Conservation (phyloP, 2,888 invertebrate genomes). For the Pollenia angustigena region DNA sequence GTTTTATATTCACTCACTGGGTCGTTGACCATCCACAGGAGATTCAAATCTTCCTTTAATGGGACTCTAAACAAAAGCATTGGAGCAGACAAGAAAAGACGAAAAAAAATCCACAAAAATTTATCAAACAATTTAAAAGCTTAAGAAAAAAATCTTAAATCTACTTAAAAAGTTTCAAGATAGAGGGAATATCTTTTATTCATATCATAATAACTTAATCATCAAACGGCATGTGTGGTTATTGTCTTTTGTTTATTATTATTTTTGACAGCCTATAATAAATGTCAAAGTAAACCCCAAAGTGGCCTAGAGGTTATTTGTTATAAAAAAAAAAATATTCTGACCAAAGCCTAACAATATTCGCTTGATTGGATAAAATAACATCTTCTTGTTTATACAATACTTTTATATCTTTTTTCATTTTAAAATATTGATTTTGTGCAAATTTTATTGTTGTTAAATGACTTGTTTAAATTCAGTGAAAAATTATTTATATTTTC, state of each 20-base stretch:
- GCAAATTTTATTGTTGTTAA: no score
- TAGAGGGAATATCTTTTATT: not conserved
- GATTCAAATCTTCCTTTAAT: conserved; percentile 22
- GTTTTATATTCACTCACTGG: not conserved
- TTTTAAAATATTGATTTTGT: no score
- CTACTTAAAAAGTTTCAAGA: not conserved
- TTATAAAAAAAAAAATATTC: not conserved
- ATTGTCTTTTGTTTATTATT: not conserved
- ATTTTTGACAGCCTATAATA: conserved; percentile 4
- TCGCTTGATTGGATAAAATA: no score
- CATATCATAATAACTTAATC: no score
- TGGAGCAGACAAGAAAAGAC: not conserved
- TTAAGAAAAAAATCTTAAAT: conserved; percentile 2
- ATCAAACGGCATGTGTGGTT: conserved; percentile 23
- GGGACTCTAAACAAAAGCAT: not conserved
- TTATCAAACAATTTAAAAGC: not conserved
- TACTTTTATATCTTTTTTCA: no score
- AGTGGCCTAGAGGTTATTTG: conserved; percentile 12
- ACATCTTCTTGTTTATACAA: no score
- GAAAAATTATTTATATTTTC: no score
- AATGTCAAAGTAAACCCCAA: conserved; percentile 13
- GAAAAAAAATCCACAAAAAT: not conserved
- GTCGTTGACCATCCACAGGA: not conserved
- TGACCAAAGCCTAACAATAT: not conserved
- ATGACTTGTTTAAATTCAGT: no score